These are phyloP conservation scores for Lithophane ornitopus DNA, from an alignment of 2,888 invertebrate genomes.

Conservation along the genomic window DNA sequence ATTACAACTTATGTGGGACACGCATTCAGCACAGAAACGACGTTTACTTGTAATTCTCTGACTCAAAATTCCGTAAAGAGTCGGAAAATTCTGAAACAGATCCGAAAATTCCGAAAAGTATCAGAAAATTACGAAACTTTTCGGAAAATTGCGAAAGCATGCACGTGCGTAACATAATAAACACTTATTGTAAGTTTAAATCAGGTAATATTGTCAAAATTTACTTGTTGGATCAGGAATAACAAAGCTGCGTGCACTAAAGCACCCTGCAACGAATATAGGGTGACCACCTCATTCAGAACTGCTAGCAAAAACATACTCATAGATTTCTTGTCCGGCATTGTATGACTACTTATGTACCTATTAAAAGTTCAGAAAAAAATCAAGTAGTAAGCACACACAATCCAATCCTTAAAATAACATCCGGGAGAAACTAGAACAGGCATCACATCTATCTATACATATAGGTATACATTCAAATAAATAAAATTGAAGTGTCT, in stretches of 20 bases:
- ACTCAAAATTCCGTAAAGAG: background rate
- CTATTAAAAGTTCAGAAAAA: background rate
- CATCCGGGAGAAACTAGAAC: slow-evolving; percentile 14
- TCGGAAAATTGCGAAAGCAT: background rate
- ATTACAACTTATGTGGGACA: background rate
- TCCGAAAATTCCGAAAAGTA: no score
- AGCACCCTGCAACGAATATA: background rate
- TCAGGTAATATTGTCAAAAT: background rate
- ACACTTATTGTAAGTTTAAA: background rate
- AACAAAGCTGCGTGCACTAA: background rate
- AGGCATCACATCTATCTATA: background rate
- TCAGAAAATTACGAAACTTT: background rate
- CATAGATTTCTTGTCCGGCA: background rate
- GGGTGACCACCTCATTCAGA: background rate
- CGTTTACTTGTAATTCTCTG: no score
- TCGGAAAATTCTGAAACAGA: background rate
- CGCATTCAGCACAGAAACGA: no score
- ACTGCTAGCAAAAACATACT: background rate
- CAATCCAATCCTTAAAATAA: background rate
- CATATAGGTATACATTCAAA: no score
- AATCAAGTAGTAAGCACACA: background rate
- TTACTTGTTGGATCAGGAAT: background rate
- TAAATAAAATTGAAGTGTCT: no score
- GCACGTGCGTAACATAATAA: background rate
- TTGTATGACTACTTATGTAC: background rate